Conservation (phyloP, 2,113 vertebrate species). For the Carollia perspicillata region DNA sequence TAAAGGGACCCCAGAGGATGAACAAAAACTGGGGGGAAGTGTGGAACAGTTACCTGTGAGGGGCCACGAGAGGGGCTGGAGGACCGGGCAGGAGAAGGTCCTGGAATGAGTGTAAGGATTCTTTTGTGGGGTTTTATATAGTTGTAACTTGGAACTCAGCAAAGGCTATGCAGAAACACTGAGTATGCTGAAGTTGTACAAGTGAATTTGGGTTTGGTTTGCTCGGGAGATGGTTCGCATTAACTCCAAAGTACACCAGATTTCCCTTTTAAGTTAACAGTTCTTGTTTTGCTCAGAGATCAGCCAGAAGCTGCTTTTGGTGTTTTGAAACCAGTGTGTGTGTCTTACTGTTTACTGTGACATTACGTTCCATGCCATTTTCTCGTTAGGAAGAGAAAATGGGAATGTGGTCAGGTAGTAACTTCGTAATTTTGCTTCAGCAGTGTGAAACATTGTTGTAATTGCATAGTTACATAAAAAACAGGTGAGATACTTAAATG, state of each 20-base stretch:
- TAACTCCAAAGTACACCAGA: neutral
- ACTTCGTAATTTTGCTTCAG: neutral
- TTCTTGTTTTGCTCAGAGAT: neutral
- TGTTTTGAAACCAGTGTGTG: neutral
- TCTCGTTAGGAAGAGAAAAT: neutral
- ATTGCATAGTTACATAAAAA: neutral
- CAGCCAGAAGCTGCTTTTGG: neutral
- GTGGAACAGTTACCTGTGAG: neutral
- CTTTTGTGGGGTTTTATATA: neutral
- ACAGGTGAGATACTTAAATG: neutral
- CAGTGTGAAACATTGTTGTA: neutral
- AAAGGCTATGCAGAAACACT: neutral
- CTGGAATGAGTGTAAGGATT: neutral
- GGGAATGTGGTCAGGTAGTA: neutral
- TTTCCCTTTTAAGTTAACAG: neutral
- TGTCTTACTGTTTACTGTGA: neutral
- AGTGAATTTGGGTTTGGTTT: neutral
- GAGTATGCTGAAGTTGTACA: neutral
- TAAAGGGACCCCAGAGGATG: neutral
- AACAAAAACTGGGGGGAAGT: neutral
- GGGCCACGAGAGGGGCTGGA: no score
- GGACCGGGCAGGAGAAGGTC: neutral
- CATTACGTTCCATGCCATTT: neutral
- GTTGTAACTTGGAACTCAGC: neutral
- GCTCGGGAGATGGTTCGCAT: neutral